Conservation (phyloP, 2,888 invertebrate species). For the Dugesia japonica region DNA sequence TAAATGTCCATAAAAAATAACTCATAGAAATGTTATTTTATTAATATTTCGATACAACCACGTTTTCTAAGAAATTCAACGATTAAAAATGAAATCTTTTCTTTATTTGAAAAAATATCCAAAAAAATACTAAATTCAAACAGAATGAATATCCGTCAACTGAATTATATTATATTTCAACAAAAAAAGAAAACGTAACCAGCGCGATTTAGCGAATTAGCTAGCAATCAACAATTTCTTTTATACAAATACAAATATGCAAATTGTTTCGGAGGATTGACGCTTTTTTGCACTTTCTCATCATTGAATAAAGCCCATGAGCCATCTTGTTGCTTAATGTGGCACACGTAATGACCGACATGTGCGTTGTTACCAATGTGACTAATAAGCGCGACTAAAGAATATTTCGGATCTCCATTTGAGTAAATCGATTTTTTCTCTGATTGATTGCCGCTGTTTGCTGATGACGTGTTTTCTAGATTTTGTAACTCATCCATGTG, state of each 20-base stretch:
- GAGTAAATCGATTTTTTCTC: neutral
- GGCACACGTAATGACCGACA: constrained; percentile 95
- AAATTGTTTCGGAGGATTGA: constrained; percentile 83
- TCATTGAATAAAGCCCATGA: constrained; percentile 94
- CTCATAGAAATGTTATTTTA: too few relatives aligned
- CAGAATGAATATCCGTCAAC: too few relatives aligned
- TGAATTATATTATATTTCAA: too few relatives aligned
- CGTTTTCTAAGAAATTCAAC: too few relatives aligned
- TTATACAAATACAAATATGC: constrained; percentile 81
- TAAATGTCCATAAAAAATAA: too few relatives aligned
- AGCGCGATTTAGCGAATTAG: too few relatives aligned
- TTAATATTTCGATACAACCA: too few relatives aligned
- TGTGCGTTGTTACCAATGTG: constrained; percentile 95
- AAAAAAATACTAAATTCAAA: too few relatives aligned
- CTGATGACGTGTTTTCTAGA: constrained; percentile 41
- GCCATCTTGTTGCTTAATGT: constrained; percentile 57
- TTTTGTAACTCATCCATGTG: constrained; percentile 59
- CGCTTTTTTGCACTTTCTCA: constrained; percentile 86
- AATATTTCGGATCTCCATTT: constrained; percentile 57
- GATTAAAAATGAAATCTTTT: too few relatives aligned
- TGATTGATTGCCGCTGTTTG: constrained; percentile 31
- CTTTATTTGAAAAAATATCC: too few relatives aligned
- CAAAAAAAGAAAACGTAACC: too few relatives aligned
- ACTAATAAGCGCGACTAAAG: constrained; percentile 78
- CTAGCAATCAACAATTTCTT: neutral